Evolutionary conservation across 2,888 invertebrate genomes (phyloP).

Genomic region (Vandiemenella viatica): DNA sequence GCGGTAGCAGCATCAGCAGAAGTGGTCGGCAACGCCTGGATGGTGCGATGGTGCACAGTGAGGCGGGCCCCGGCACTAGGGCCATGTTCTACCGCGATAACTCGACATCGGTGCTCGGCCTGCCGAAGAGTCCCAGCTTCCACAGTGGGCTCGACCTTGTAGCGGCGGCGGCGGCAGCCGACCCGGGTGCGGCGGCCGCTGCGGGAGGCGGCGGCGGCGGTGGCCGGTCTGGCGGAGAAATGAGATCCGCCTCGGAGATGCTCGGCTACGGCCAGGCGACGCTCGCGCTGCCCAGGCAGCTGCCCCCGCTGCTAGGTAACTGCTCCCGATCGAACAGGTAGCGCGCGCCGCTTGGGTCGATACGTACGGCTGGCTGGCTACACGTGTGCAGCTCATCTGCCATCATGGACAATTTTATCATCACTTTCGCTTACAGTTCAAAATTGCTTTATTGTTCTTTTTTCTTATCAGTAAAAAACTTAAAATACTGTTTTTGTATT

Average conservation of each 20-base stretch:
- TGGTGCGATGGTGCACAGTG: conserved; percentile 21
- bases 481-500: no score
- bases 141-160: conserved; percentile 73
- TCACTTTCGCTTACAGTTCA: no score
- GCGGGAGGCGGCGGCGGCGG: conserved; percentile 33
- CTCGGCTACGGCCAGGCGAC: conserved; percentile 1
- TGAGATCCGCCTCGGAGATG: no score
- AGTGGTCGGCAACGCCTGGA: no score
- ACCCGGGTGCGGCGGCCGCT: conserved; percentile 23
- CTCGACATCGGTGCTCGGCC: conserved; percentile 40
- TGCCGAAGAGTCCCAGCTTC: conserved; percentile 78
- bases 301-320: conserved; percentile 20
- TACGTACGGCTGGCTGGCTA: no score
- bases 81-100: conserved; percentile 29
- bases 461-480: no score
- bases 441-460: no score
- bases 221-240: no score
- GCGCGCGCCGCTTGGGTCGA: no score
- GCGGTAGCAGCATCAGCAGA: no score
- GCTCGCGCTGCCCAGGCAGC: conserved; percentile 21
- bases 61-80: conserved; percentile 27
- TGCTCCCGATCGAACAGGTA: background rate
- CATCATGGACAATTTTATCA: no score
- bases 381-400: no score
- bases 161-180: conserved; percentile 39